phyloP scores from a whole-genome alignment of 2,113 vertebrate species.

The Melanerpes aurifrons region DNA sequence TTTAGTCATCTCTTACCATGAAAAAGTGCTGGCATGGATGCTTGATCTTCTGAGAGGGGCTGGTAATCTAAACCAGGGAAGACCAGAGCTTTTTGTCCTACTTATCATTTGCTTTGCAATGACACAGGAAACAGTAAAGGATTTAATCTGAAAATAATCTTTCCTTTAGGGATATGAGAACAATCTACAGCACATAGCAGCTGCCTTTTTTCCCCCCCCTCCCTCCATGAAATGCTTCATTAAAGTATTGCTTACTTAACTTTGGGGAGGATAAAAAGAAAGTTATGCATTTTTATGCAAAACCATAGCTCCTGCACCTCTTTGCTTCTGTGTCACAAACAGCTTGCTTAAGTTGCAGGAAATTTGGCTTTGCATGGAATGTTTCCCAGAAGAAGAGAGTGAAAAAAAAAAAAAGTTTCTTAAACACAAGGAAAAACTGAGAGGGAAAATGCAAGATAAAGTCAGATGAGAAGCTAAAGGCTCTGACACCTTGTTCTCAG shows the following conservation, averaged over 20 bases:
- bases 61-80: neutral
- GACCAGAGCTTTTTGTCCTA: slow-evolving; percentile 26
- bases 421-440: slow-evolving; percentile 24
- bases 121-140: slow-evolving; percentile 1
- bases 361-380: slow-evolving; percentile 21
- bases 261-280: neutral
- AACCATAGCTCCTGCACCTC: neutral
- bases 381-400: neutral
- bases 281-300: neutral
- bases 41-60: neutral
- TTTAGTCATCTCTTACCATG: neutral
- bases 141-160: slow-evolving; percentile 11
- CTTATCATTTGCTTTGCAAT: slow-evolving; percentile 21
- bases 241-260: neutral
- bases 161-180: neutral
- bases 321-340: neutral
- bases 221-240: neutral
- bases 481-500: neutral
- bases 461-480: slow-evolving; percentile 25
- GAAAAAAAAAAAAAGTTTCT: neutral
- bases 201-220: neutral
- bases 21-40: neutral
- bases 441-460: neutral
- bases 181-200: neutral
- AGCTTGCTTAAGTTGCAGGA: neutral